Evolutionary conservation across 2,888 invertebrate genomes (phyloP), one percentile per base, ranked within the genome.

Genomic region (Maniola hyperantus): DNA sequence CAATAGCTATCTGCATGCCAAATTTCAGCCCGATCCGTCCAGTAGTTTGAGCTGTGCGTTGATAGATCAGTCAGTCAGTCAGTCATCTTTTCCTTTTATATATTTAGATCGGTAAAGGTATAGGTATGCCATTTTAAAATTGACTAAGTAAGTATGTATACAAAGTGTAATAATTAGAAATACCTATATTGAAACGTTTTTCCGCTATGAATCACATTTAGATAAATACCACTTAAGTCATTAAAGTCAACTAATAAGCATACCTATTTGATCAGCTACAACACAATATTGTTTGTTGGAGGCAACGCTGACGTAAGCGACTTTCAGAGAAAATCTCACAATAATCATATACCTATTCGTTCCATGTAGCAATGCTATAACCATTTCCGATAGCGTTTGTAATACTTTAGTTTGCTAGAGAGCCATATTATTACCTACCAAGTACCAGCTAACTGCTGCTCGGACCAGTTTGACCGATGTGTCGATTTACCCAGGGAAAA

Each of bases 261-360:
- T 53, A 33, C 51, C 33, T 53, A 13, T 53, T 53, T 26, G 26
- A 13, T 26, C 26, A 51, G 20, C 26, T 53, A 33, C n/a, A 53
- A 48, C n/a, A 13, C n/a, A n/a, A n/a, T 33, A 53, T 53, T 15
- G 34, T 54, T 55, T 55, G 18, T 13, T 6, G 36, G 34, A 54
- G 34, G 13, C n/a, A 34, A 39, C 36, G 11, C 8, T 55, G 55
- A 55, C 55, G 55, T 36, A 36, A 55, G 55, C 36, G 15, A 7
- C 36, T 55, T 55, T 55, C 55, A 55, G 36, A 55, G 55, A 39
- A 54, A 55, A 55, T 36, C 36, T 8, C 36, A 55, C 10, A n/a
- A 36, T 18, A 36, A 36, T 39, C 36, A 15, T 54, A 10, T 36
- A 53, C 33, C 2, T 6, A 26, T 26, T 10, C 2, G 7, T 54